A percentile compares a stretch with the other conserved stretches of the same genome.
Conservation (phyloP, 2,888 invertebrate genomes). For the Biston stratarius region DNA sequence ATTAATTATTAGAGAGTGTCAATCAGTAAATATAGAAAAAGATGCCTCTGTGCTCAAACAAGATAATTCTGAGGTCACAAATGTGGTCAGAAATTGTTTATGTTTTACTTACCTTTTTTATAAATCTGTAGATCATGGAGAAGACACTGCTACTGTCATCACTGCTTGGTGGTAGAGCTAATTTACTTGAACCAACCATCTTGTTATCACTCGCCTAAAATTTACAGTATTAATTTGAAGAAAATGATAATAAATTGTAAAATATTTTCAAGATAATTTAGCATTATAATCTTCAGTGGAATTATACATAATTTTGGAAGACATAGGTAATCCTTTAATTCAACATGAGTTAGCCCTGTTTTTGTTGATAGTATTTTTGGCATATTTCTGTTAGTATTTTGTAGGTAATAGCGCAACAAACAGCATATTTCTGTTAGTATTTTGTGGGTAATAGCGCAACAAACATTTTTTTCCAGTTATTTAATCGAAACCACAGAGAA, state of each 20-base stretch:
- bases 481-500: conserved; percentile 6
- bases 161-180: conserved; percentile 74
- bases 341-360: neutral
- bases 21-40: too few species aligned
- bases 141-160: conserved; percentile 84
- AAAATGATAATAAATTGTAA: neutral
- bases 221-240: neutral
- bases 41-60: too few species aligned
- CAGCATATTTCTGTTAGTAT: conserved; percentile 2
- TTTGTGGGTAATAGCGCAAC: neutral
- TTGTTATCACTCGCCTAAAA: conserved; percentile 69
- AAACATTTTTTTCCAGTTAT: neutral
- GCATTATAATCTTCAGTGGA: too few species aligned
- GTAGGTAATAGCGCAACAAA: neutral
- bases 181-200: conserved; percentile 77
- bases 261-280: neutral
- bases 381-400: conserved; percentile 3
- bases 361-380: neutral
- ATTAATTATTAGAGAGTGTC: too few species aligned
- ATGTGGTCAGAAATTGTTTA: neutral
- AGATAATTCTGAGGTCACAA: too few species aligned
- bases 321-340: neutral
- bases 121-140: conserved; percentile 87
- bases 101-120: conserved; percentile 85
- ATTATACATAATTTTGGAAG: too few species aligned